Evolutionary conservation across 1,140 invertebrate genomes (phyloP), one percentile per base, ranked within the genome.

Genomic region (Cydia amplana): DNA sequence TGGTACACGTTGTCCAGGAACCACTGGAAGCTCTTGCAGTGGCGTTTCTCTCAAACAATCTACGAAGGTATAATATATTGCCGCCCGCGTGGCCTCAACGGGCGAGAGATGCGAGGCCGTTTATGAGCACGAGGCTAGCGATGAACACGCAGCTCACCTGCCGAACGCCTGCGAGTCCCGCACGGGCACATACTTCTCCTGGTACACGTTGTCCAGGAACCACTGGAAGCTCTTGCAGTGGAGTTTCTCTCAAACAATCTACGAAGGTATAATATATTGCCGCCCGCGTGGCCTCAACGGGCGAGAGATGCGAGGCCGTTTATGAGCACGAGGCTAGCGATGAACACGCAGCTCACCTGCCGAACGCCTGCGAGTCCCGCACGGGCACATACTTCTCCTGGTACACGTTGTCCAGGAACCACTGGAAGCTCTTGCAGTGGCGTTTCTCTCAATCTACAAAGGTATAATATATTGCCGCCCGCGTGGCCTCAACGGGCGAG

Each of bases 381-480:
- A 97, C 97, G 12, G 96, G 96, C 70, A 98, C 95, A 91, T 98
- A 98, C 91, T 98, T 98, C 85, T 97, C 95, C 5, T 96, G 96
- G 91, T 96, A 97, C 23, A 97, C 90, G 89, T 97, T 96, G 63
- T 97, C 94, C 4, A 92, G 82, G 79, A 88, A 92, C 97, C 97
- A 98, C 83, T 95, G 95, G 87, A 98, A 98, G 82, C 93, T 94
- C 85, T 97, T 96, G 85, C 97, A 97, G 64, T 96, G 93, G 18
- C 97, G 90, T 82, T 95, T 95, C 85, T 96, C 94, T 1, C 96
- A 28, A 36, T 7, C 32, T 36, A n/a, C 6, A 36, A 36, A 36
- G 32, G 32, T 36, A 36, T 36, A 46, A 46, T 3, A 46, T 46
- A 12, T 12, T 16, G 43, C 43, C 43, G 43, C 3, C 43, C 10